These are phyloP conservation scores for Graphium colonna DNA, from an alignment of 2,888 invertebrate species.

Conservation along the genomic window DNA sequence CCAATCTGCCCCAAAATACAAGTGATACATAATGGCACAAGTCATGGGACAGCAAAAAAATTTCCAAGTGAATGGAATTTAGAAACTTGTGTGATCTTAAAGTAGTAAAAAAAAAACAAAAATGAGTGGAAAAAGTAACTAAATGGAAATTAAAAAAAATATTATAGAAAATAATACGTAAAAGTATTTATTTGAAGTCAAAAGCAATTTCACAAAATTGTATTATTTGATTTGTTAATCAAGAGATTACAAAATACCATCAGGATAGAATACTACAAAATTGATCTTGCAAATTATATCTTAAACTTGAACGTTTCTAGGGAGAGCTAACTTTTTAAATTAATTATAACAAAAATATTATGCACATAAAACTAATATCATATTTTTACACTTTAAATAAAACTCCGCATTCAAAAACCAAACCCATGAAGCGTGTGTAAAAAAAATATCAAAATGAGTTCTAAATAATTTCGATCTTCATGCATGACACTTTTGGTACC, in stretches of 20 bases:
- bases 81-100: neutral
- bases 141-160: constrained; percentile 62
- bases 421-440: too few relatives aligned
- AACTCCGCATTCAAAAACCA: too few relatives aligned
- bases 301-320: constrained; percentile 75
- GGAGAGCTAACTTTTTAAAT: constrained; percentile 70
- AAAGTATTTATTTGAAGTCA: constrained; percentile 61
- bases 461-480: too few relatives aligned
- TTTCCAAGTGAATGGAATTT: constrained; percentile 6
- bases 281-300: constrained; percentile 71
- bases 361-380: too few relatives aligned
- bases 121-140: constrained; percentile 47
- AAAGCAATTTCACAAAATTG: constrained; percentile 64
- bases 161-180: constrained; percentile 75
- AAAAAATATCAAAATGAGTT: too few relatives aligned
- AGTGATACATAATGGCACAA: constrained; percentile 51
- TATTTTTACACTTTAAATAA: too few relatives aligned
- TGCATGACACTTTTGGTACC: too few relatives aligned
- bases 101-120: constrained; percentile 3
- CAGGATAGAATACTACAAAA: constrained; percentile 71
- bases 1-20: constrained; percentile 39
- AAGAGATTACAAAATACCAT: constrained; percentile 77
- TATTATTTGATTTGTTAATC: constrained; percentile 57
- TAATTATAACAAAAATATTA: too few relatives aligned
- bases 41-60: constrained; percentile 22